Base-by-base conservation (phyloP, 2,797 vertebrate species). In the Dromococcyx pavoninus region DNA sequence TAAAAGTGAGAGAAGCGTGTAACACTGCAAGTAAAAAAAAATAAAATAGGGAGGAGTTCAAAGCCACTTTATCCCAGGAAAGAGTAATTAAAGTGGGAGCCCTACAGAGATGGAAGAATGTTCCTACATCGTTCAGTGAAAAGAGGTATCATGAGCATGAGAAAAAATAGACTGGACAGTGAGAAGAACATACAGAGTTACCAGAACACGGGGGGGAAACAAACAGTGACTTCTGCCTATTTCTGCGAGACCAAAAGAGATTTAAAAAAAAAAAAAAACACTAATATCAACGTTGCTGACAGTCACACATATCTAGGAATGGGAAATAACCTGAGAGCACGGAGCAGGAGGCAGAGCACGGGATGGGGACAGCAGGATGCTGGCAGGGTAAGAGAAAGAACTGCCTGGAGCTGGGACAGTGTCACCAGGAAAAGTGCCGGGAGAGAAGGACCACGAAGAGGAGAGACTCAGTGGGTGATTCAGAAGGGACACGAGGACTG, bases 51-150 rank as follows among this genome's bases (percentile, higher is more conserved):
- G 25, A 54, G 4, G 11, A 71, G 50, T 19, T 18, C 82, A 61
- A 92, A 78, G 58, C 32, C 37, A 60, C 25, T 10, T 1, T 35
- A 56, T 33, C n/a, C 48, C 37, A 67, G 14, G 25, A 62, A 79
- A 84, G 24, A 65, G 30, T 3, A 60, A 44, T 58, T 70, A 5
- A 61, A 75, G 58, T 4, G 18, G 14, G 53, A 71, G 71, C 7
- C 18, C 8, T 32, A 14, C 0, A 51, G 41, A 58, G 33, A 44
- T n/a, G 5, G 16, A 15, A 84, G 8, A 85, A 56, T 0, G 2
- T 7, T 82, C 35, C 48, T 48, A 53, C 7, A 5, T 2, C 22
- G 18, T 41, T 88, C 62, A 25, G 23, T 33, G 51, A 72, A 84
- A 79, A 57, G 10, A 46, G n/a, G 13, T 33, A 37, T 48, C 0